phyloP scores from a whole-genome alignment of 2,113 vertebrate genomes.

The Proterorhinus semilunaris region DNA sequence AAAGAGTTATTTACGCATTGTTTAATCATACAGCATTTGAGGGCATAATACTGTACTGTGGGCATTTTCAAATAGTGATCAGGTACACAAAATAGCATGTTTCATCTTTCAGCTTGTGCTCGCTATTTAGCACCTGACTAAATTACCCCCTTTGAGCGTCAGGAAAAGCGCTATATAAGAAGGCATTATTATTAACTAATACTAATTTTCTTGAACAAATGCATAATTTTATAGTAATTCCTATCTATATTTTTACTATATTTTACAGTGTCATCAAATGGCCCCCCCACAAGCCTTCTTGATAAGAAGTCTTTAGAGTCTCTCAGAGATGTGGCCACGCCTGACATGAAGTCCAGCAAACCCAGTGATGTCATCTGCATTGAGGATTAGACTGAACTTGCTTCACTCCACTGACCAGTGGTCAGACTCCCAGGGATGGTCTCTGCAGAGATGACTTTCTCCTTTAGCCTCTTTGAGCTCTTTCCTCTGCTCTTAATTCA shows the following conservation, averaged over 20 bases:
- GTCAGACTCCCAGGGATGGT: slow-evolving; percentile 59
- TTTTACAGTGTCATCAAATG: slow-evolving; percentile 74
- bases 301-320: slow-evolving; percentile 77
- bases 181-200: too few relatives aligned
- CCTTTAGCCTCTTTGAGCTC: slow-evolving; percentile 20
- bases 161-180: too few relatives aligned
- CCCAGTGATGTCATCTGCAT: slow-evolving; percentile 73
- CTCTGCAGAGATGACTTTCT: slow-evolving; percentile 34
- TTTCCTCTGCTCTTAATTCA: slow-evolving; percentile 32
- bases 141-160: too few relatives aligned
- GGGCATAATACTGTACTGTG: too few relatives aligned
- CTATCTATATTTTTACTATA: background rate
- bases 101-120: too few relatives aligned
- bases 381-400: slow-evolving; percentile 69
- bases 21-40: too few relatives aligned
- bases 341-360: slow-evolving; percentile 76
- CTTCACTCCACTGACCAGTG: slow-evolving; percentile 37
- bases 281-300: slow-evolving; percentile 73
- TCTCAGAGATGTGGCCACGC: slow-evolving; percentile 73
- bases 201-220: too few relatives aligned
- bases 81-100: too few relatives aligned
- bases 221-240: too few relatives aligned
- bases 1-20: too few relatives aligned
- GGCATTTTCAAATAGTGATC: too few relatives aligned
- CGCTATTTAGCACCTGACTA: too few relatives aligned